Conservation (phyloP, 2,888 invertebrate species). For the Loripinus fragilis region DNA sequence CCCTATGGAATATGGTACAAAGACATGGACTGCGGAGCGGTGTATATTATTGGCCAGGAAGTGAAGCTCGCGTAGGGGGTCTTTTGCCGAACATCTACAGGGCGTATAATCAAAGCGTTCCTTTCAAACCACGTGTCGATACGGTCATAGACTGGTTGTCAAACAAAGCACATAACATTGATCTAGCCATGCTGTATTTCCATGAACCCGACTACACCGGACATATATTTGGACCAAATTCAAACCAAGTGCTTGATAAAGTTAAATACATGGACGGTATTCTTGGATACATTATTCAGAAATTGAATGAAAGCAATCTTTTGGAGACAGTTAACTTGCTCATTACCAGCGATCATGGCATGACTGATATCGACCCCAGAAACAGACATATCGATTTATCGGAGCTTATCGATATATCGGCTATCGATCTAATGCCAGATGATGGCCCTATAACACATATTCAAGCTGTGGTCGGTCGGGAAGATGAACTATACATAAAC, state of each 20-base stretch:
- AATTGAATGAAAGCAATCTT: conserved; percentile 49
- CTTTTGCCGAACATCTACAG: conserved; percentile 81
- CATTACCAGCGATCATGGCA: conserved; percentile 79
- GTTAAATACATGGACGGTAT: conserved; percentile 69
- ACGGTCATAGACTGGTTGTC: conserved; percentile 84
- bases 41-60: conserved; percentile 88
- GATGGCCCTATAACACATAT: conserved; percentile 63
- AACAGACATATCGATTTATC: conserved; percentile 59
- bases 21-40: conserved; percentile 86
- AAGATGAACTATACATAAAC: conserved; percentile 58
- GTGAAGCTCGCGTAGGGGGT: conserved; percentile 84
- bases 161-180: conserved; percentile 46
- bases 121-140: conserved; percentile 86
- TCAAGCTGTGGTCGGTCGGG: conserved; percentile 50
- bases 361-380: conserved; percentile 67
- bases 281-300: conserved; percentile 63
- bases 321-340: conserved; percentile 71
- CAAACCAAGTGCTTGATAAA: conserved; percentile 54
- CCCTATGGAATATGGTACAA: conserved; percentile 83
- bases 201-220: conserved; percentile 75
- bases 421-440: conserved; percentile 50
- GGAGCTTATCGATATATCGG: conserved; percentile 51
- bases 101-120: conserved; percentile 83
- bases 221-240: conserved; percentile 73
- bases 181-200: conserved; percentile 74